Base-by-base conservation (phyloP, 2,888 invertebrate genomes). In the Plusia festucae region DNA sequence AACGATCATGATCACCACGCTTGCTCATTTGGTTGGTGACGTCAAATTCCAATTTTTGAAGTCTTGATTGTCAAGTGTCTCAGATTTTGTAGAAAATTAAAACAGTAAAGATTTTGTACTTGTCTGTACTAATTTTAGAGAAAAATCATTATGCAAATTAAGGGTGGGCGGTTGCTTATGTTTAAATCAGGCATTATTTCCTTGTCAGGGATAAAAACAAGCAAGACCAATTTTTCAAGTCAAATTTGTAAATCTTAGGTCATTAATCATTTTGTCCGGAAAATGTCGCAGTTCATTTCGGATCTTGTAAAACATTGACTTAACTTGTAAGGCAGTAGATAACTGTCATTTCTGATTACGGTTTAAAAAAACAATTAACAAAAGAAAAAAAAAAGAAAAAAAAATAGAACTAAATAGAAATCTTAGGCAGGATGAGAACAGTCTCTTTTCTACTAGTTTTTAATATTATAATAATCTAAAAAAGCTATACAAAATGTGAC, bases 91-190 rank as follows among this genome's bases (percentile, higher is more conserved):
- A n/a, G n/a, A n/a, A n/a, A 40, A 40, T 40, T 40, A n/a, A 40
- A 40, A 40, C n/a, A 2, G 1, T 1, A 40, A 40, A 5, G 7
- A 40, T 40, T 40, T 40, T 40, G n/a, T n/a, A 40, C 40, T n/a
- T n/a, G 0, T 40, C 40, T 40, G 40, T 40, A 70, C 79, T 78
- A 85, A 82, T 83, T 83, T 82, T 64, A 70, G 66, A 76, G 70
- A 81, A 77, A 79, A 81, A 82, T 70, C 71, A 63, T 72, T 79
- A 81, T 79, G 81, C 63, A 73, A 81, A 79, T 68, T 65, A 73
- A 55, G 68, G 64, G 66, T 57, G 60, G 65, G 18, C 58, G 54
- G 70, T 73, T 54, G 66, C 53, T 73, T 54, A 68, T 74, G 78
- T 78, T 80, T 65, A 78, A 72, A 59, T 60, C 46, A 24, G 55